These are phyloP conservation scores for Cyphomyrmex costatus DNA, from an alignment of 1,140 invertebrate species.

Conservation along the genomic window DNA sequence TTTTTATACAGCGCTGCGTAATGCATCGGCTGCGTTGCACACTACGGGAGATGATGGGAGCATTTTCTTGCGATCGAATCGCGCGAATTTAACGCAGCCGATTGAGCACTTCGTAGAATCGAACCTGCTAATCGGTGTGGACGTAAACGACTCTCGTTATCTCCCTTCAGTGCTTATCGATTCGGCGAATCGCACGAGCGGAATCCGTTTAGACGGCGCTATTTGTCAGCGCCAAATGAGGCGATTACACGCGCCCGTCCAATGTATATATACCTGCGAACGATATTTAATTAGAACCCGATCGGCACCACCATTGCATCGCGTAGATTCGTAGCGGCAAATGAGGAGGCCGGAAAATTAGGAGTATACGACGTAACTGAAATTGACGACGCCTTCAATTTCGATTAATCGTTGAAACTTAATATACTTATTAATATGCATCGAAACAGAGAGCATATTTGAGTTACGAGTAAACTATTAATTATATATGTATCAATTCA, in stretches of 20 bases:
- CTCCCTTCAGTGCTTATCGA: slow-evolving; percentile 75
- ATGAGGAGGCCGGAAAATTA: slow-evolving; percentile 30
- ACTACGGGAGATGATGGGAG: slow-evolving; percentile 1
- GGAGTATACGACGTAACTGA: slow-evolving; percentile 29
- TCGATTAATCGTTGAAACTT: slow-evolving; percentile 23
- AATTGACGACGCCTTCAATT: slow-evolving; percentile 9
- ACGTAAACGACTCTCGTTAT: slow-evolving; percentile 77
- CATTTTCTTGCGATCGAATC: slow-evolving; percentile 52
- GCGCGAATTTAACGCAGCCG: slow-evolving; percentile 60
- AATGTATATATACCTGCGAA: slow-evolving; percentile 44
- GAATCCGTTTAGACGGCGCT: slow-evolving; percentile 76
- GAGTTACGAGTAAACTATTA: background rate
- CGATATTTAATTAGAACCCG: slow-evolving; percentile 74
- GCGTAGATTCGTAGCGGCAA: background rate
- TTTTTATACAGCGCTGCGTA: slow-evolving; percentile 19
- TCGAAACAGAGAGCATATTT: background rate
- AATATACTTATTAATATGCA: slow-evolving; percentile 19
- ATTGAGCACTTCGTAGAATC: slow-evolving; percentile 65
- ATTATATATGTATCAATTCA: slow-evolving; percentile 12
- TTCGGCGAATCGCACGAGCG: slow-evolving; percentile 72
- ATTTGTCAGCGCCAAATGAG: slow-evolving; percentile 77
- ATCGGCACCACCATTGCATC: slow-evolving; percentile 48
- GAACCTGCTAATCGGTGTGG: slow-evolving; percentile 73
- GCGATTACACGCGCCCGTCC: slow-evolving; percentile 64
- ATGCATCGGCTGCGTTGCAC: background rate